Evolutionary conservation across 2,797 vertebrate genomes (phyloP).

Genomic region (Calcarius lapponicus): DNA sequence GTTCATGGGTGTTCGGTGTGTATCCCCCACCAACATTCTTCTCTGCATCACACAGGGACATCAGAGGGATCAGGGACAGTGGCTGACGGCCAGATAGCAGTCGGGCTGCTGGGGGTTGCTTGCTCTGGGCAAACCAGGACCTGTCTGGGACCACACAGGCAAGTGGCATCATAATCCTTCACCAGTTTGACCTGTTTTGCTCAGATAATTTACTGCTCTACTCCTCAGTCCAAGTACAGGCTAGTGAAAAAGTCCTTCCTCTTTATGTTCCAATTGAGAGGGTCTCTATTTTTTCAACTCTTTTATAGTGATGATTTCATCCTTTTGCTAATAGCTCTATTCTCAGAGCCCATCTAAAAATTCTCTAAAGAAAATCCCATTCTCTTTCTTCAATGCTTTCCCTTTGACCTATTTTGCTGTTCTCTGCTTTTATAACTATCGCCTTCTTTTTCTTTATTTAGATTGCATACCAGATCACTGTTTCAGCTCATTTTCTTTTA

Average conservation of each 20-base stretch:
- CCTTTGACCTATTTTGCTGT: neutral
- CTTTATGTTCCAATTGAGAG: neutral
- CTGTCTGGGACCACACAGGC: neutral
- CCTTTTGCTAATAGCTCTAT: neutral
- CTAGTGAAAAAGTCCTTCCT: neutral
- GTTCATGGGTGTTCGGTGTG: neutral
- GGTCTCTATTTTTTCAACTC: neutral
- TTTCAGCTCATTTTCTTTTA: slow-evolving; percentile 13
- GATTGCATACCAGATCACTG: neutral
- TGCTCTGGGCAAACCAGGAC: neutral
- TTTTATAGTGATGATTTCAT: neutral
- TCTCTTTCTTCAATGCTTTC: neutral
- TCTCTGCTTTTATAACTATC: neutral
- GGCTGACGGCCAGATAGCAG: neutral
- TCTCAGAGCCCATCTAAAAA: neutral
- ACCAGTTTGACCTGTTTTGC: neutral
- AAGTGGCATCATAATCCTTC: neutral
- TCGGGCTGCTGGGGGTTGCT: neutral
- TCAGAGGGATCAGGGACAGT: fast-evolving
- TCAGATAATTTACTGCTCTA: neutral
- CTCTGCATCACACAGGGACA: neutral
- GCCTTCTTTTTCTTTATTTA: neutral
- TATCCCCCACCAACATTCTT: neutral
- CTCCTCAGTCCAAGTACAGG: neutral
- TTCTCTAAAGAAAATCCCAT: neutral